Base-by-base conservation (phyloP, 2,888 invertebrate genomes). In the Tiliacea citrago region DNA sequence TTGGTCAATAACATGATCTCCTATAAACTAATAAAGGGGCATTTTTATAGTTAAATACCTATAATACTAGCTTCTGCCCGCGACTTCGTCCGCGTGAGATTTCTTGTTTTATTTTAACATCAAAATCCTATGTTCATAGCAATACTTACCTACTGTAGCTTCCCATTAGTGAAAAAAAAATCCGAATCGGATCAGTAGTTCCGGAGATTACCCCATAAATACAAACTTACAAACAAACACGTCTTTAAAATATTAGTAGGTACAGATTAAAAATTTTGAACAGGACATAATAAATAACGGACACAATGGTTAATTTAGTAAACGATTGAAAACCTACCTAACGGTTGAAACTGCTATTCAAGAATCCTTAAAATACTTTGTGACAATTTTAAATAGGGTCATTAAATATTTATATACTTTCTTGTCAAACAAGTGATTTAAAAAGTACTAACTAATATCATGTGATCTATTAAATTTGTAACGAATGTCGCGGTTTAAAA, bases 1-100 rank as follows among this genome's bases (percentile, higher is more conserved):
- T 49, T 58, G 16, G 42, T 58, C 58, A 73, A n/a, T 73, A 49
- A 29, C 73, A 21, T 71, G 24, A 47, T 69, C 35, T 16, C 13
- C 16, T 13, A 0, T 21, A 13, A 4, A 57, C 10, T 47, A 55
- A 45, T 18, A 35, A 35, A 45, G 39, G 39, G 39, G 39, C 39
- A 39, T 39, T 39, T 39, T 39, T 39, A 39, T 39, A 39, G 39
- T 39, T 39, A 39, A 4, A 39, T 39, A 39, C 29, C 29, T 29
- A 29, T 29, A 29, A 29, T 29, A 29, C 29, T 29, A 29, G 29
- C 29, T 29, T 29, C 29, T 29, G 29, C 29, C 29, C 29, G 3
- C 29, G 29, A 29, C 3, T 29, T 29, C 29, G 29, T 29, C 29
- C 29, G 1, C 3, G 29, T 29, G 29, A 29, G 29, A 29, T 29